Evolutionary conservation across 30 jellyfish, hydroid and myxozoan species (phyloP).

Genomic region (Phacellophora camtschatica): DNA sequence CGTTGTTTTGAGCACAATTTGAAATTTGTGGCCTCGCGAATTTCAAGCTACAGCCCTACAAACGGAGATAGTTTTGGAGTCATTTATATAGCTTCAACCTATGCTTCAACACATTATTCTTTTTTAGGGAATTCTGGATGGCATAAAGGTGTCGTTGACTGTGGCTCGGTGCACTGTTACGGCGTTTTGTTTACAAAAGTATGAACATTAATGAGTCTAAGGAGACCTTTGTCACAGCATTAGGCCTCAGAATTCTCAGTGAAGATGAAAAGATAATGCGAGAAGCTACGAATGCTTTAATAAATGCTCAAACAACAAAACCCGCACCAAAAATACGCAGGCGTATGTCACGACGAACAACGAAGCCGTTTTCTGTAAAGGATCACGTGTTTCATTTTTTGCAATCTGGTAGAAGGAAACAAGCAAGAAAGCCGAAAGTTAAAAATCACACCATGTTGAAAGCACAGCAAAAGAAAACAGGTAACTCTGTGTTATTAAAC

Average conservation of each 20-base stretch:
- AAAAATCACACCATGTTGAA: neutral
- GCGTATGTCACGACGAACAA: conserved; percentile 10
- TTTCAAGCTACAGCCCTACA: too few relatives aligned
- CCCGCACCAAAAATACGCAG: neutral
- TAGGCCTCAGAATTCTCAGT: conserved; percentile 39
- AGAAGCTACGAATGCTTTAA: neutral
- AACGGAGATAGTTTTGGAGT: too few relatives aligned
- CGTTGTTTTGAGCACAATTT: too few relatives aligned
- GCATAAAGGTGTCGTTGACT: too few relatives aligned
- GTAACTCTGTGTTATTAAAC: neutral
- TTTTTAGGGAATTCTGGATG: too few relatives aligned
- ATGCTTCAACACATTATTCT: too few relatives aligned
- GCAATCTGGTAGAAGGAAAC: conserved; percentile 7
- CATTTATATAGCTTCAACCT: too few relatives aligned
- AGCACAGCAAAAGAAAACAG: neutral
- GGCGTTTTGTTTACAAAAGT: neutral
- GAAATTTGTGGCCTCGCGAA: too few relatives aligned
- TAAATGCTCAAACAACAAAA: neutral
- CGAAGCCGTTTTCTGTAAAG: neutral
- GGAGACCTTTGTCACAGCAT: conserved; percentile 5
- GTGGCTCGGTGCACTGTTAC: neutral
- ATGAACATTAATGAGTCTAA: conserved; percentile 37
- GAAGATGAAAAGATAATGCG: neutral
- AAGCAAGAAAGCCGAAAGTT: neutral
- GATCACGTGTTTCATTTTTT: conserved; percentile 5